Percentiles rank a stretch among this genome's conserved stretches.
These are phyloP conservation scores for Proctacanthus coquilletti DNA, from an alignment of 1,140 invertebrate species.

Conservation along the genomic window DNA sequence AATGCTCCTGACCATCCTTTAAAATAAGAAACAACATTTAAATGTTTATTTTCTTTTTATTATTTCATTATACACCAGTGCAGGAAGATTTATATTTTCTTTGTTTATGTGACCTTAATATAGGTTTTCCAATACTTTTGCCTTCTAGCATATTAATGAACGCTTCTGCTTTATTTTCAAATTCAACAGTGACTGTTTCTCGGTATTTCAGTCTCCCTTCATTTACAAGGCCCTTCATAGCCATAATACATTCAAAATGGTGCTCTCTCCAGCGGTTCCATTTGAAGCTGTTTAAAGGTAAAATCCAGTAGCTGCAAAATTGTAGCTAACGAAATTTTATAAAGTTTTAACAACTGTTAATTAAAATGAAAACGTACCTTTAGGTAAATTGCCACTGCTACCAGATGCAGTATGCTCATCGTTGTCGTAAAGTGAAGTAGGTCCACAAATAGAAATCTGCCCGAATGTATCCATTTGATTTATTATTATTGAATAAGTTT, in stretches of 20 bases:
- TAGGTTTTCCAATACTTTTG: conserved; percentile 45
- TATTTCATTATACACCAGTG: no score
- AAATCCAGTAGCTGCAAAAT: conserved; percentile 29
- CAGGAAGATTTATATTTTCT: no score
- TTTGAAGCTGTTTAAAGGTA: conserved; percentile 39
- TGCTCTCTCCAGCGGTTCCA: conserved; percentile 33
- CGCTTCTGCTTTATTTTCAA: conserved; percentile 45
- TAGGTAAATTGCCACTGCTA: no score
- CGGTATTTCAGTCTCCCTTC: conserved; percentile 43
- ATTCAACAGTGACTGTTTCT: conserved; percentile 45
- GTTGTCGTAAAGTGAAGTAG: conserved; percentile 44
- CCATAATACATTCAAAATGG: conserved; percentile 36
- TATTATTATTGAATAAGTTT: conserved; percentile 42
- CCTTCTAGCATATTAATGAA: conserved; percentile 45
- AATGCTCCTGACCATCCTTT: no score
- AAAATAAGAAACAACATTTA: no score
- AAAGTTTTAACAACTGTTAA: no score
- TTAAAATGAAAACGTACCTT: no score
- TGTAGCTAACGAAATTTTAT: no score
- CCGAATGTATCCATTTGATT: conserved; percentile 44
- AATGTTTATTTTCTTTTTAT: no score
- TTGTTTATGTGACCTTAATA: no score
- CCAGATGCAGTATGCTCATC: conserved; percentile 7
- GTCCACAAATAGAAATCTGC: conserved; percentile 45
- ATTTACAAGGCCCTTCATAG: conserved; percentile 39